Base-by-base conservation (phyloP, 2,797 vertebrate species). In the Sciurus carolinensis region DNA sequence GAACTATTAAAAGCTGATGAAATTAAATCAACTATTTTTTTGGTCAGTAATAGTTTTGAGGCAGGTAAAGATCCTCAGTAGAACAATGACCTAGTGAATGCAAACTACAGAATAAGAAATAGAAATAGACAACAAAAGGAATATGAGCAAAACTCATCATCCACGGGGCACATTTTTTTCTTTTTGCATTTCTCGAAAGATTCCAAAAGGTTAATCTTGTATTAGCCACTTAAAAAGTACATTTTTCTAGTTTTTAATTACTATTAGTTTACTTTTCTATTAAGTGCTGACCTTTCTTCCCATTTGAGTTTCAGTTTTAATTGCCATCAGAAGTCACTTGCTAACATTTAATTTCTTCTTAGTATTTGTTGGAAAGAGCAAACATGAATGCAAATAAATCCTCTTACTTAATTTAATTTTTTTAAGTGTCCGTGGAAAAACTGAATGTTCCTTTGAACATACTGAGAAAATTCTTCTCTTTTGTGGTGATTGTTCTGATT, bases 261-360 rank as follows among this genome's bases (percentile, higher is more conserved):
- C 69, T 83, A 90, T 95, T 93, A 86, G 77, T 71, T 90, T 85
- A 59, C 36, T 69, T 39, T 90, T 67, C 50, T 95, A 39, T 75
- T 94, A 89, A 94, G 42, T 95, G 30, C 39, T 95, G 36, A 71
- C 66, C 64, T 89, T 91, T 96, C 50, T 91, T 89, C 50, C 36
- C 75, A 73, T 44, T 75, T 90, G 69, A 87, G 18, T 96, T 96
- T 96, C 66, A 52, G 28, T 88, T 95, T 88, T 95, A 84, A 96
- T 94, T 94, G 67, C 94, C 57, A 93, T 93, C 90, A 95, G 33
- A 86, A 93, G 64, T 93, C 71, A 89, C 20, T 80, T 87, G 44
- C 64, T 97, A 80, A 80, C 64, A 88, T 95, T 92, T 83, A 81
- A 33, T 82, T 94, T 96, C 91, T 95, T 93, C 50, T 88, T 76